These are phyloP conservation scores for Serilophus lunatus DNA, from an alignment of 2,113 vertebrate species.

Conservation along the genomic window DNA sequence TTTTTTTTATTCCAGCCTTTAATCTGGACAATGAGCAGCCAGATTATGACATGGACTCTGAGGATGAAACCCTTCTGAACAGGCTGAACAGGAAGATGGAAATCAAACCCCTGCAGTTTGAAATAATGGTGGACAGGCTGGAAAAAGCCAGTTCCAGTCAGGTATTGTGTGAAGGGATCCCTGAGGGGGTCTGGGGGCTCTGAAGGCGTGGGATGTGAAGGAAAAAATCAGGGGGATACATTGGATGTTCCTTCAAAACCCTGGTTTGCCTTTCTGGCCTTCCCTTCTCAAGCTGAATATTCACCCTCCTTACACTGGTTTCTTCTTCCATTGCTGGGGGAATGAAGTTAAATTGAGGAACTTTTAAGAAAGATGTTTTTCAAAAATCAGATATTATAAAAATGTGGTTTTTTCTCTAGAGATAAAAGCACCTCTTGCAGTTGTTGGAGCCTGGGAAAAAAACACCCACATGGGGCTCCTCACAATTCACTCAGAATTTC, in stretches of 20 bases:
- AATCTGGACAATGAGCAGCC: conserved; percentile 90
- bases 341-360: neutral
- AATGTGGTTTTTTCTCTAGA: neutral
- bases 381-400: accelerated
- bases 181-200: too few relatives aligned
- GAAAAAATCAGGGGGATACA: neutral
- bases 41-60: conserved; percentile 96
- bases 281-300: neutral
- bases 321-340: neutral
- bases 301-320: neutral
- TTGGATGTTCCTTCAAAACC: neutral
- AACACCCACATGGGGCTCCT: too few relatives aligned
- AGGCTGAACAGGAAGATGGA: conserved; percentile 92
- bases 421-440: neutral
- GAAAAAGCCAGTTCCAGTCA: conserved; percentile 93
- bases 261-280: neutral
- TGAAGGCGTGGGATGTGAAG: neutral
- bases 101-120: conserved; percentile 91
- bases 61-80: conserved; percentile 90
- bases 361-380: neutral
- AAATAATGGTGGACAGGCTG: conserved; percentile 91
- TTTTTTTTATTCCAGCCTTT: conserved; percentile 77
- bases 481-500: neutral
- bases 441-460: neutral
- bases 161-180: conserved; percentile 68